Conservation (phyloP, 2,113 vertebrate genomes). For the Gymnobelideus leadbeateri region DNA sequence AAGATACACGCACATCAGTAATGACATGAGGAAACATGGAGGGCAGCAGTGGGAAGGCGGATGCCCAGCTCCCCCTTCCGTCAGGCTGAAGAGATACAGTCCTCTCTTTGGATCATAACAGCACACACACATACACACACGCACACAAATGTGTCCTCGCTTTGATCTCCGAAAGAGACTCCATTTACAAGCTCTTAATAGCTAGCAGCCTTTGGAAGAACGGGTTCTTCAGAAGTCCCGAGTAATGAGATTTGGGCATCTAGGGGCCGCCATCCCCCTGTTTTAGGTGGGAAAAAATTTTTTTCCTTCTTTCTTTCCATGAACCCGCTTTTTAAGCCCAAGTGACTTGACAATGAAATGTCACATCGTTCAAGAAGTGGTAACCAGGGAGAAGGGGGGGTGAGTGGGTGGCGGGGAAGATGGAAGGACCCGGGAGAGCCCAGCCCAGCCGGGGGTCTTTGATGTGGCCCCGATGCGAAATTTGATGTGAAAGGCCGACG, state of each 20-base stretch:
- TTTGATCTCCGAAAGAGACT: slow-evolving; percentile 91
- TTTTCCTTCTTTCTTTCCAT: slow-evolving; percentile 62
- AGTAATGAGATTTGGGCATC: slow-evolving; percentile 91
- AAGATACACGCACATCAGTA: slow-evolving; percentile 86
- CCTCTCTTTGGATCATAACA: not conserved
- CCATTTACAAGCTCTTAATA: slow-evolving; percentile 87
- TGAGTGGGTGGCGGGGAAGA: slow-evolving; percentile 46
- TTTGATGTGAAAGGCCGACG: slow-evolving; percentile 86
- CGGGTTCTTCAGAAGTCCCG: slow-evolving; percentile 87
- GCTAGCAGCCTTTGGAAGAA: slow-evolving; percentile 85
- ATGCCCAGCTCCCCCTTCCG: slow-evolving; percentile 79
- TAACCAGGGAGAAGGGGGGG: slow-evolving; percentile 63
- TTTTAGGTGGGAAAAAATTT: slow-evolving; percentile 53
- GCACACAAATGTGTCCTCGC: slow-evolving; percentile 69
- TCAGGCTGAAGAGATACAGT: slow-evolving; percentile 3
- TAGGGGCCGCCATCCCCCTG: slow-evolving; percentile 75
- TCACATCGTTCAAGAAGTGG: slow-evolving; percentile 63
- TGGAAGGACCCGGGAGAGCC: slow-evolving; percentile 60
- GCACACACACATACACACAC: slow-evolving; percentile 8
- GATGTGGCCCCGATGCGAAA: slow-evolving; percentile 85
- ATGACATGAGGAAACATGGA: slow-evolving; percentile 85
- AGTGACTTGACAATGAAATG: slow-evolving; percentile 80
- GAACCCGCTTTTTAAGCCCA: slow-evolving; percentile 74
- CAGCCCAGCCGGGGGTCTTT: slow-evolving; percentile 87
- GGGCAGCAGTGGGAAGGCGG: slow-evolving; percentile 84